Base-by-base conservation (phyloP, 2,797 vertebrate species). In the Parambassis ranga region DNA sequence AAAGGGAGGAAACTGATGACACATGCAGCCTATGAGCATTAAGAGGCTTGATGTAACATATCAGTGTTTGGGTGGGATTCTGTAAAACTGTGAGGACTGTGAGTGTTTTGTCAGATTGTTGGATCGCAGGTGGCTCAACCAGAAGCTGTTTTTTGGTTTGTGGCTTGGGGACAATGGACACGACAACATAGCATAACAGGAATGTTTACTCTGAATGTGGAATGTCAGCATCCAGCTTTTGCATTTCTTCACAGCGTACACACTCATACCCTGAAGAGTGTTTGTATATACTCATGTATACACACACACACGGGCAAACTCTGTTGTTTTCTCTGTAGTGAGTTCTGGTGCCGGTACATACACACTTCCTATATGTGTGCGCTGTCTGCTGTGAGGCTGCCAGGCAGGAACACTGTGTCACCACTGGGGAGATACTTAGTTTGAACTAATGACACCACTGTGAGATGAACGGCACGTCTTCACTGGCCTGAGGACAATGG, bases 401-500 rank as follows among this genome's bases (percentile, higher is more conserved):
- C 77, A 80, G 70, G 61, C 76, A 83, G 75, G 71, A 85, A 81
- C 71, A 62, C 31, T 31, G 51, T 73, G 69, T 76, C 38, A 14
- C 72, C 51, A 37, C 51, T 69, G 62, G 62, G 66, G 78, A 76
- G 57, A 68, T 55, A 46, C 51, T 75, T 52, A 50, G 59, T 64
- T 71, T 81, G 69, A 84, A 79, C 81, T 72, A 65, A 74, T 71
- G 77, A 81, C 76, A 68, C 51, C 35, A 43, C 56, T 71, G 57
- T 75, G 77, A 55, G 78, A 52, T 42, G 52, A 81, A 63, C 53
- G 36, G 81, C 84, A 89, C 72, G 68, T 85, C 66, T 67, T 57
- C 74, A 22, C 56, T 49, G 46, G 41, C 75, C 52, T 1, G 15
- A 28, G 58, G 75, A 77, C 74, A 69, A 30, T 59, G 19, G 43